These are phyloP conservation scores for Dyspetes luteomarginatus DNA, from an alignment of 2,888 invertebrate species.

Conservation along the genomic window DNA sequence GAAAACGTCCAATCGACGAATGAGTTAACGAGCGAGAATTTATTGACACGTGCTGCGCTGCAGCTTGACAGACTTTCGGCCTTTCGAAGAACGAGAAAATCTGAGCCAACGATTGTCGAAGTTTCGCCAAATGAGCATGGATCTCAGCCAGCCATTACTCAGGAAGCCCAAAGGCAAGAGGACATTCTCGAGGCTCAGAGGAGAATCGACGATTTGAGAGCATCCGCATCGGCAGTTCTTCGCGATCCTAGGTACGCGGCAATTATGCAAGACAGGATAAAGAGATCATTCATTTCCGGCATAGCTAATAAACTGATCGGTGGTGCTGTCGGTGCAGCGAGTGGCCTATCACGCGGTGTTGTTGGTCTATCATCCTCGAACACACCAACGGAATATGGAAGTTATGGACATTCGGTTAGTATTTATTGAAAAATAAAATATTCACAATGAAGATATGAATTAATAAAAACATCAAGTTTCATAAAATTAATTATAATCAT, in stretches of 20 bases:
- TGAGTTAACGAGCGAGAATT: slow-evolving; percentile 62
- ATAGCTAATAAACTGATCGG: slow-evolving; percentile 78
- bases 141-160: slow-evolving; percentile 23
- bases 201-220: slow-evolving; percentile 67
- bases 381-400: slow-evolving; percentile 59
- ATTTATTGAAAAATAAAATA: not conserved
- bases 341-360: slow-evolving; percentile 73
- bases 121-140: slow-evolving; percentile 37
- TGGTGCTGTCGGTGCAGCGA: slow-evolving; percentile 76
- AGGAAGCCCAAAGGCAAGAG: slow-evolving; percentile 61
- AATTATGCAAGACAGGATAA: slow-evolving; percentile 76
- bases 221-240: slow-evolving; percentile 68
- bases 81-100: slow-evolving; percentile 70
- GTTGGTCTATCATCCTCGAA: slow-evolving; percentile 72
- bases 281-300: slow-evolving; percentile 77
- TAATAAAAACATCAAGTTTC: not conserved
- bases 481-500: no score
- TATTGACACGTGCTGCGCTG: slow-evolving; percentile 72
- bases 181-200: slow-evolving; percentile 66
- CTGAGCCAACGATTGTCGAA: slow-evolving; percentile 23
- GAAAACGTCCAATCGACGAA: slow-evolving; percentile 58
- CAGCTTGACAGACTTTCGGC: slow-evolving; percentile 78
- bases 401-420: slow-evolving; percentile 69
- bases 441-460: no score
- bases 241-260: slow-evolving; percentile 72